These are phyloP conservation scores for Drosophila monieri DNA, from an alignment of 2,888 invertebrate species.

Conservation along the genomic window DNA sequence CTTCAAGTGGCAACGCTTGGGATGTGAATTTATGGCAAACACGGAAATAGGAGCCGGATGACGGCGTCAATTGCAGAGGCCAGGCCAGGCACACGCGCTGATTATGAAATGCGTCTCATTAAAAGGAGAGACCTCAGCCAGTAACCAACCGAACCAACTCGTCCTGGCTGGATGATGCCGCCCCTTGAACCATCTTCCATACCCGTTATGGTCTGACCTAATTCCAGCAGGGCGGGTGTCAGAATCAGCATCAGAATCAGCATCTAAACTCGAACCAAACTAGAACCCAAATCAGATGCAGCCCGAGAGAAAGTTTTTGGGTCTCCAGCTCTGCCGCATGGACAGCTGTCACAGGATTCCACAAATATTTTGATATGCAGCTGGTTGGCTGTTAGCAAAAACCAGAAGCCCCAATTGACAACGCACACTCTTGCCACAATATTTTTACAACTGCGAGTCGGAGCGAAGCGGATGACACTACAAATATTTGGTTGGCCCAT, in stretches of 20 bases:
- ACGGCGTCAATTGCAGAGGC: conserved; percentile 50
- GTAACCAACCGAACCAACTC: conserved; percentile 1
- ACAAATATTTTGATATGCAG: conserved; percentile 75
- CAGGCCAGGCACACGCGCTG: conserved; percentile 63
- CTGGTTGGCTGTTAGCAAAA: conserved; percentile 43
- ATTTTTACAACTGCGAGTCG: conserved; percentile 64
- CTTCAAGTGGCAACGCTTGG: conserved; percentile 42
- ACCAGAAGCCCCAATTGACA: conserved; percentile 62
- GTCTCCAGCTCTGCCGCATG: conserved; percentile 36
- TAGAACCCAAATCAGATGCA: conserved; percentile 16
- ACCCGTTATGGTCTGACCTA: conserved; percentile 28
- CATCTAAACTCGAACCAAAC: not conserved
- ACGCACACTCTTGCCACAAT: conserved; percentile 65
- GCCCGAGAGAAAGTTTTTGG: conserved; percentile 49
- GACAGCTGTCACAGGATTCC: conserved; percentile 62
- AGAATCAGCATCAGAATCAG: conserved; percentile 8
- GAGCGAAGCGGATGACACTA: conserved; percentile 35
- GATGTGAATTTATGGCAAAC: conserved; percentile 69
- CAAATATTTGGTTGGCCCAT: conserved; percentile 65
- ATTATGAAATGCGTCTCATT: conserved; percentile 74
- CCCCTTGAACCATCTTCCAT: conserved; percentile 14
- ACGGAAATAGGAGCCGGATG: conserved; percentile 64
- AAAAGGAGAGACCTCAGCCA: conserved; percentile 52
- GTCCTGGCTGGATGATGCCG: not conserved
- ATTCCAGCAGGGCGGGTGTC: conserved; percentile 30